These are phyloP conservation scores for Drosophila melanica DNA, from an alignment of 1,140 invertebrate genomes.

Conservation along the genomic window DNA sequence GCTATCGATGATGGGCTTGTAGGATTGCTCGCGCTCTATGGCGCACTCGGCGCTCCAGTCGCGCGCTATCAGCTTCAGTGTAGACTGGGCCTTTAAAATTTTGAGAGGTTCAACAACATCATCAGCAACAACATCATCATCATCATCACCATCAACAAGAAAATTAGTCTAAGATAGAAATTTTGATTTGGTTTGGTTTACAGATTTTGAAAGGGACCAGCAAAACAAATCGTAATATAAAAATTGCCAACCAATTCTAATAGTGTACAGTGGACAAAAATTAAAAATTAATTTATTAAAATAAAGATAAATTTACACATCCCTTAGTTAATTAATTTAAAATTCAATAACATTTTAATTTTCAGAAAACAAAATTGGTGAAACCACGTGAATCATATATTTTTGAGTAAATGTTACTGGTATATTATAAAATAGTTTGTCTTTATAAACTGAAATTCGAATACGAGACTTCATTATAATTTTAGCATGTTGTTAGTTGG, in stretches of 20 bases:
- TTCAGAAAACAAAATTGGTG: no score
- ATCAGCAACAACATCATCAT: slow-evolving; percentile 57
- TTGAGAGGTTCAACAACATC: slow-evolving; percentile 82
- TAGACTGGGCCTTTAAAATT: slow-evolving; percentile 91
- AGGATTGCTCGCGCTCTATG: slow-evolving; percentile 93
- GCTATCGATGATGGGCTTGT: slow-evolving; percentile 95
- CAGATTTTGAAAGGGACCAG: neutral
- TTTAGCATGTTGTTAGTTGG: no score
- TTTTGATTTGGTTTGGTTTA: slow-evolving; percentile 25
- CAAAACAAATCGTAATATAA: neutral
- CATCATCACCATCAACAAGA: slow-evolving; percentile 61
- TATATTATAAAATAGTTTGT: no score
- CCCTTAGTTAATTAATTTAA: no score
- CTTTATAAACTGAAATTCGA: no score
- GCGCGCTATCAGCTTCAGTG: slow-evolving; percentile 96
- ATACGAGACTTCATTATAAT: no score
- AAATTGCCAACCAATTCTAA: neutral
- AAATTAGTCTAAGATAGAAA: slow-evolving; percentile 51
- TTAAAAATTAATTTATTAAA: no score
- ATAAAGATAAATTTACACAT: no score
- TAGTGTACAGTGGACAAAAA: no score
- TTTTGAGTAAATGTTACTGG: no score
- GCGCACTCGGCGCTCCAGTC: slow-evolving; percentile 96
- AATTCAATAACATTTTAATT: no score
- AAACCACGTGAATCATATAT: no score